Base-by-base conservation (phyloP, 1,140 invertebrate species). In the Drosophila burlai region DNA sequence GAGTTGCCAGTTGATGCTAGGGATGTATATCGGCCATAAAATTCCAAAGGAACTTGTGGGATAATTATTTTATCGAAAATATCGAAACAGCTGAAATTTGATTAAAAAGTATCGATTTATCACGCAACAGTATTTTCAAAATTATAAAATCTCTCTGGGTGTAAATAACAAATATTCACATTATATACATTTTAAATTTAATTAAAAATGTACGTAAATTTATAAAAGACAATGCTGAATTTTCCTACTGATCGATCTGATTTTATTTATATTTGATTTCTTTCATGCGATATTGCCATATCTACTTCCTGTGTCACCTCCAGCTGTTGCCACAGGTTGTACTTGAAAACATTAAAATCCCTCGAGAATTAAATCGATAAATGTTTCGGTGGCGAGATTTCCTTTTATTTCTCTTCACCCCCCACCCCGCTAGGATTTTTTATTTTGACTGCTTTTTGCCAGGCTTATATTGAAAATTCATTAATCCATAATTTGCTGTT, bases 291-390 rank as follows among this genome's bases (percentile, higher is more conserved):
- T 34, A 34, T 21, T 54, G 2, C 6, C n/a, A 18, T 18, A 31
- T 13, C 11, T 18, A 15, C 21, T 36, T 1, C 0, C 3, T 2
- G 3, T 55, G 8, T 2, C 54, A 57, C 26, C 54, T 40, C 54
- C 26, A 57, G 3, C 3, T 40, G 36, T 57, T 40, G 21, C 54
- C 54, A 57, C 68, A 72, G 43, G 66, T 72, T 68, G 66, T 72
- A 29, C 52, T 73, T 46, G 55, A 61, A 73, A 73, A 61, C 71
- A 74, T 74, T 74, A 61, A 73, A 73, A 73, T 73, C 54, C 69
- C 67, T 52, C 18, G 67, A 40, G 72, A 74, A 61, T 74, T 45
- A 74, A 74, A 74, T 74, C 71, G 71, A 74, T 73, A 61, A 74
- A 73, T 74, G 71, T 58, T 73, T 61, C 21, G 46, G 11, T 38